A percentile compares a stretch with the other conserved stretches of the same genome.
phyloP scores from a whole-genome alignment of 2,797 vertebrate species.

The Scarus forsteni region DNA sequence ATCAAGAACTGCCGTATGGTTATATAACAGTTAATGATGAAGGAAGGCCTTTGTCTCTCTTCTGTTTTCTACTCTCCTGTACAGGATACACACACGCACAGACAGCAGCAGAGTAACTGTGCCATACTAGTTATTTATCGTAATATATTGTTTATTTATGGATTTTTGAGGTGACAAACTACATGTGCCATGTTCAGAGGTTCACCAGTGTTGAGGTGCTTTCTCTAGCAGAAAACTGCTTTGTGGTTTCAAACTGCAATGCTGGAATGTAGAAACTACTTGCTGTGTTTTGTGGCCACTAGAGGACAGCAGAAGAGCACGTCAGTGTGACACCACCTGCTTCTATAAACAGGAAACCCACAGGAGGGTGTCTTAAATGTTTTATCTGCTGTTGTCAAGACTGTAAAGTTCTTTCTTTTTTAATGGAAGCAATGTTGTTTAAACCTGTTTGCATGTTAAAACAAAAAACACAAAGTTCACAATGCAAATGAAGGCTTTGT shows the following conservation, averaged over 20 bases:
- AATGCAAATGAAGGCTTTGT: constrained; percentile 72
- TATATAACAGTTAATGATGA: constrained; percentile 21
- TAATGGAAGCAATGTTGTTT: constrained; percentile 54
- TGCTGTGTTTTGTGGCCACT: constrained; percentile 49
- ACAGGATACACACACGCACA: constrained; percentile 50
- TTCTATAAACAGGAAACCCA: constrained; percentile 19
- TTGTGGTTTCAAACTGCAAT: constrained; percentile 36
- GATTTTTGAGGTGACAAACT: constrained; percentile 46
- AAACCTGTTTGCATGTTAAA: constrained; percentile 89
- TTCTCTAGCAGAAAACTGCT: constrained; percentile 19
- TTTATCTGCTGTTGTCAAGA: constrained; percentile 54
- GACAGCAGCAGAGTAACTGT: constrained; percentile 42
- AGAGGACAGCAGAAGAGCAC: constrained; percentile 45
- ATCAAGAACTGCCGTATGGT: constrained; percentile 23
- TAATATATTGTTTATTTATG: constrained; percentile 72
- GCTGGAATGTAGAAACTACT: constrained; percentile 41
- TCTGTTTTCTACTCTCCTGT: constrained; percentile 32
- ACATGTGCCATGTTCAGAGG: constrained; percentile 59
- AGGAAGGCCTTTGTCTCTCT: constrained; percentile 7
- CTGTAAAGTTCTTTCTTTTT: constrained; percentile 50
- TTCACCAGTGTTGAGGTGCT: constrained; percentile 40
- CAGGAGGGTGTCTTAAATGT: constrained; percentile 41
- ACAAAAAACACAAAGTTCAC: constrained; percentile 79
- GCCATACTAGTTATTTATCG: constrained; percentile 73
- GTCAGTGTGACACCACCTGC: constrained; percentile 13